phyloP scores from a whole-genome alignment of 2,888 invertebrate species.

The Hypomecis atomaria region DNA sequence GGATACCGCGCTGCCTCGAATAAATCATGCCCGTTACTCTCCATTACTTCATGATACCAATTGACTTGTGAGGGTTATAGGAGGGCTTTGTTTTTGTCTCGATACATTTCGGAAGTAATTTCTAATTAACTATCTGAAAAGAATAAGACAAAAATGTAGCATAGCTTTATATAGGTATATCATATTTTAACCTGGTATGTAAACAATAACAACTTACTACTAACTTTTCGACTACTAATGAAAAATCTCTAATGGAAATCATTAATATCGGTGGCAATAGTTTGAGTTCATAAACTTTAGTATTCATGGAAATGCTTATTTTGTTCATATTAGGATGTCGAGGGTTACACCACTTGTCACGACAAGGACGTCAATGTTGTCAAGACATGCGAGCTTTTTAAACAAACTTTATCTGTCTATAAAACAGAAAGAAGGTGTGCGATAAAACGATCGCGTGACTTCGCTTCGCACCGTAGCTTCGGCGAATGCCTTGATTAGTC shows the following conservation, averaged over 20 bases:
- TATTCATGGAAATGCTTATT: conserved; percentile 45
- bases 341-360: conserved; percentile 76
- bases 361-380: conserved; percentile 74
- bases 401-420: conserved; percentile 80
- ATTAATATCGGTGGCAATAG: conserved; percentile 19
- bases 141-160: not conserved
- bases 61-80: conserved; percentile 74
- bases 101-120: conserved; percentile 30
- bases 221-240: not conserved
- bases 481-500: conserved; percentile 77
- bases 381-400: conserved; percentile 81
- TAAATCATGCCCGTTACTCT: conserved; percentile 84
- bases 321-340: conserved; percentile 65
- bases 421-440: conserved; percentile 81
- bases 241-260: conserved; percentile 7
- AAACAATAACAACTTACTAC: too few relatives aligned
- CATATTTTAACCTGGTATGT: too few relatives aligned
- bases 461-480: conserved; percentile 65
- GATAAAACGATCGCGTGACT: conserved; percentile 83
- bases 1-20: conserved; percentile 63
- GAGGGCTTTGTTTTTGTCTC: conserved; percentile 48
- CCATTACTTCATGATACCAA: conserved; percentile 83
- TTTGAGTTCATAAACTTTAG: conserved; percentile 37
- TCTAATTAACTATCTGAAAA: conserved; percentile 26
- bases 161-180: too few relatives aligned